These are phyloP conservation scores for Palythoa grandis DNA, from an alignment of 92 coral and sea anemone genomes.

Conservation along the genomic window DNA sequence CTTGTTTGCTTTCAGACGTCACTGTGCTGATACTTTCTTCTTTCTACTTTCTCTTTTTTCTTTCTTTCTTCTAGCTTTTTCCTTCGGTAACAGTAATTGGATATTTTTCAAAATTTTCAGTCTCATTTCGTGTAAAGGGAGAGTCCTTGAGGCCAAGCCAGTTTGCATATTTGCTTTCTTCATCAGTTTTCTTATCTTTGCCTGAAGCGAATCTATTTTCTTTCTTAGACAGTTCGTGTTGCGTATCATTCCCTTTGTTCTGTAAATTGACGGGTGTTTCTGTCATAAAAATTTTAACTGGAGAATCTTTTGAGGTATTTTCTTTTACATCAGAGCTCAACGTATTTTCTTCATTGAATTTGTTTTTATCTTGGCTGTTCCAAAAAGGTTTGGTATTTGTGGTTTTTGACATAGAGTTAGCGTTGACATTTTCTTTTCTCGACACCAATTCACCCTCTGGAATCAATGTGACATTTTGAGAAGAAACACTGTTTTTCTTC, in stretches of 20 bases:
- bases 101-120: too few species aligned
- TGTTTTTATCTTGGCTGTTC: too few species aligned
- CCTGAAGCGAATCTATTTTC: background rate
- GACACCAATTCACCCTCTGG: background rate
- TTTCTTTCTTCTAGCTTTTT: background rate
- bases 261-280: background rate
- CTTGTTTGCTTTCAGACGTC: background rate
- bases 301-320: background rate
- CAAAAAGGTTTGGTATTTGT: background rate
- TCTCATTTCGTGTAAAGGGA: background rate
- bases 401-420: background rate
- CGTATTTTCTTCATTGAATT: background rate
- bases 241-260: background rate
- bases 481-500: background rate
- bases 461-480: background rate
- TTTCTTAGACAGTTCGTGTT: background rate
- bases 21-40: background rate
- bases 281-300: background rate
- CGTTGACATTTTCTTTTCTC: background rate
- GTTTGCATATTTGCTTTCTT: background rate
- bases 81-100: background rate
- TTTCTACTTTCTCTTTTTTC: too few species aligned
- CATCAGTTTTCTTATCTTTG: background rate
- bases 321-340: background rate
- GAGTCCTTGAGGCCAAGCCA: constrained; percentile 6